These are phyloP conservation scores for Galerucella calmariensis DNA, from an alignment of 2,888 invertebrate species.

Conservation along the genomic window DNA sequence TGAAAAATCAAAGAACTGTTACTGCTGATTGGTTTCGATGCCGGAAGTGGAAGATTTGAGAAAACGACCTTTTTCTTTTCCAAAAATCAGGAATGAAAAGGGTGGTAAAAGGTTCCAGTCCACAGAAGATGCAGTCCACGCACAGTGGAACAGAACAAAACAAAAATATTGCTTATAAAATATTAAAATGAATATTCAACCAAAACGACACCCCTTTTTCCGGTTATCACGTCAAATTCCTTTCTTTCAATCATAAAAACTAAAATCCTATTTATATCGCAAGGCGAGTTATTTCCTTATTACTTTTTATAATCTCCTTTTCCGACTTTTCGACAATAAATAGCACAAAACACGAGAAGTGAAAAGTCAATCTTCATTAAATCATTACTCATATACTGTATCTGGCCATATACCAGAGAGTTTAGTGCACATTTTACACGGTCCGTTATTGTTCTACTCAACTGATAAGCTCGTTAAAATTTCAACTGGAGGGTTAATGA, in stretches of 20 bases:
- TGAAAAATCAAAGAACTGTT: no score
- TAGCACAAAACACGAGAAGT: constrained; percentile 25
- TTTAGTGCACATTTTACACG: constrained; percentile 33
- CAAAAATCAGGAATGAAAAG: no score
- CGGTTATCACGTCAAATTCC: background rate
- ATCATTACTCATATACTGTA: constrained; percentile 39
- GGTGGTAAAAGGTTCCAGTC: no score
- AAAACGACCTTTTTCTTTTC: no score
- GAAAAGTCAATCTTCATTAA: constrained; percentile 37
- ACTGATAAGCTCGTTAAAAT: constrained; percentile 38
- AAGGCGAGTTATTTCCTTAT: constrained; percentile 24
- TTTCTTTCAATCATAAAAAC: constrained; percentile 1
- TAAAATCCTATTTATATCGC: constrained; percentile 21
- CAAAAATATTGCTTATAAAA: no score
- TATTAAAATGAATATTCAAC: background rate
- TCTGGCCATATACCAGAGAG: constrained; percentile 16
- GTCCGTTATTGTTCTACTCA: constrained; percentile 28
- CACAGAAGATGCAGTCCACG: no score
- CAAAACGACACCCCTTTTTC: background rate
- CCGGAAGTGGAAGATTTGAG: no score
- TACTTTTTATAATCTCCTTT: constrained; percentile 22
- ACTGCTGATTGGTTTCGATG: no score
- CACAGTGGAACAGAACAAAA: no score
- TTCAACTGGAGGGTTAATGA: constrained; percentile 32
- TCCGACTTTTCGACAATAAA: constrained; percentile 22